A percentile compares a stretch with the other conserved stretches of the same genome.
These are phyloP conservation scores for Artibeus jamaicensis DNA, from an alignment of 2,797 vertebrate genomes.

Conservation along the genomic window DNA sequence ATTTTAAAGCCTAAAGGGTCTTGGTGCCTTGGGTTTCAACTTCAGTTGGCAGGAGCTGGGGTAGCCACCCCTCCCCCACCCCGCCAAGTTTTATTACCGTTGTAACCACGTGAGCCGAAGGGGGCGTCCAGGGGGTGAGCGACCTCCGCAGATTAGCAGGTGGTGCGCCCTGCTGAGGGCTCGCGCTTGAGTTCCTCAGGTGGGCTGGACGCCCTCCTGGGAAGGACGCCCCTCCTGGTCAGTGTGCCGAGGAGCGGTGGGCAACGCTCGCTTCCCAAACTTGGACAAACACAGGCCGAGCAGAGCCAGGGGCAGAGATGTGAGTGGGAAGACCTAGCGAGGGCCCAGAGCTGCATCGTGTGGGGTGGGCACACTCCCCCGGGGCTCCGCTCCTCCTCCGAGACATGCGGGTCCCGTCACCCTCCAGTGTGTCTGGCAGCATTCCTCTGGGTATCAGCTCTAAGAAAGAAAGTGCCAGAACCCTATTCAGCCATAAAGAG, in stretches of 20 bases:
- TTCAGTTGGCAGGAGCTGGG: not conserved
- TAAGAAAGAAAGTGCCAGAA: not conserved
- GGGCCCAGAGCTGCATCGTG: fast-evolving
- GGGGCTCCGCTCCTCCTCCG: not conserved
- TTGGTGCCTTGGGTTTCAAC: not conserved
- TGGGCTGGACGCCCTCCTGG: not conserved
- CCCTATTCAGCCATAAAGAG: not conserved
- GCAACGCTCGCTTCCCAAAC: fast-evolving
- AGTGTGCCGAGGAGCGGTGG: fast-evolving
- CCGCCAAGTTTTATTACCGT: not conserved
- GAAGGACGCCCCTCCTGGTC: not conserved
- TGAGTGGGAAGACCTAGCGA: fast-evolving
- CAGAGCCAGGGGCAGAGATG: fast-evolving
- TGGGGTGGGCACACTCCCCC: fast-evolving
- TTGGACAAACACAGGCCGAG: fast-evolving
- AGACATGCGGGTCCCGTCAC: no score
- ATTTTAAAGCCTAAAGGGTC: not conserved
- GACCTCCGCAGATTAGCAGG: fast-evolving
- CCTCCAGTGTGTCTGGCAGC: not conserved
- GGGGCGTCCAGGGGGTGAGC: fast-evolving
- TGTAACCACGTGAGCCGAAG: not conserved
- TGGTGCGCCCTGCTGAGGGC: no score
- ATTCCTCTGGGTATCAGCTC: not conserved
- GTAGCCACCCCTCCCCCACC: no score
- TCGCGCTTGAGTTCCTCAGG: fast-evolving